These are phyloP conservation scores for Drosophila athabasca DNA, from an alignment of 1,140 invertebrate genomes.

Conservation along the genomic window DNA sequence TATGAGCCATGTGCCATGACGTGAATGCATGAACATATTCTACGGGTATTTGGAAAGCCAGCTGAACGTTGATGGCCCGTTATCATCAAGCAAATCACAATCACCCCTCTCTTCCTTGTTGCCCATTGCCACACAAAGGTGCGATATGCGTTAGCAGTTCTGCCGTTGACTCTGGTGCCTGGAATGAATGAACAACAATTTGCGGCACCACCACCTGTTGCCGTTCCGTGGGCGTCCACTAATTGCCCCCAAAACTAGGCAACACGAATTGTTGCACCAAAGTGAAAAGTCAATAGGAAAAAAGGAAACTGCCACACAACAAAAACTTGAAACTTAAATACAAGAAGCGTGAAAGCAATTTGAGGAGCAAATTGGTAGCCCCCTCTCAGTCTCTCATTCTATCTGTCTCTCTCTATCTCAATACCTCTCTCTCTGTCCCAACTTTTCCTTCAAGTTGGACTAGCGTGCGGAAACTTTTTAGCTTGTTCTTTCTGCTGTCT, in stretches of 20 bases:
- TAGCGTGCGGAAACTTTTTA: constrained; percentile 52
- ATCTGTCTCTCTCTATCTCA: not conserved
- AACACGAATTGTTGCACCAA: constrained; percentile 54
- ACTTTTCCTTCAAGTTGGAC: constrained; percentile 73
- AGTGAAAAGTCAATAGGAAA: constrained; percentile 59
- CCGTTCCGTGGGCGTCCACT: constrained; percentile 31
- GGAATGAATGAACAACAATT: constrained; percentile 63
- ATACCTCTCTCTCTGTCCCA: constrained; percentile 44
- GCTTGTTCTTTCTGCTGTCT: constrained; percentile 22
- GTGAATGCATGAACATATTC: constrained; percentile 14
- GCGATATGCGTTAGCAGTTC: constrained; percentile 50
- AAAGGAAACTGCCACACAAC: constrained; percentile 26
- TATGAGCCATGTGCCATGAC: constrained; percentile 28
- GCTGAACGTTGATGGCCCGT: constrained; percentile 32
- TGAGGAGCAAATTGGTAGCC: constrained; percentile 41
- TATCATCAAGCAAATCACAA: constrained; percentile 44
- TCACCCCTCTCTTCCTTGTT: constrained; percentile 8
- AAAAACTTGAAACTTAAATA: constrained; percentile 68
- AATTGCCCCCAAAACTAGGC: constrained; percentile 68
- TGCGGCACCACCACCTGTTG: constrained; percentile 54
- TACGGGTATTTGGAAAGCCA: constrained; percentile 9
- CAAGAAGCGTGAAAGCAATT: constrained; percentile 64
- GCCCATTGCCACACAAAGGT: constrained; percentile 31
- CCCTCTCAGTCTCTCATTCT: constrained; percentile 1
- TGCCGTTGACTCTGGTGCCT: constrained; percentile 45